A percentile compares a stretch with the other conserved stretches of the same genome.
These are phyloP conservation scores for Sebastes kiyomatsui DNA, from an alignment of 2,797 vertebrate species.

Conservation along the genomic window DNA sequence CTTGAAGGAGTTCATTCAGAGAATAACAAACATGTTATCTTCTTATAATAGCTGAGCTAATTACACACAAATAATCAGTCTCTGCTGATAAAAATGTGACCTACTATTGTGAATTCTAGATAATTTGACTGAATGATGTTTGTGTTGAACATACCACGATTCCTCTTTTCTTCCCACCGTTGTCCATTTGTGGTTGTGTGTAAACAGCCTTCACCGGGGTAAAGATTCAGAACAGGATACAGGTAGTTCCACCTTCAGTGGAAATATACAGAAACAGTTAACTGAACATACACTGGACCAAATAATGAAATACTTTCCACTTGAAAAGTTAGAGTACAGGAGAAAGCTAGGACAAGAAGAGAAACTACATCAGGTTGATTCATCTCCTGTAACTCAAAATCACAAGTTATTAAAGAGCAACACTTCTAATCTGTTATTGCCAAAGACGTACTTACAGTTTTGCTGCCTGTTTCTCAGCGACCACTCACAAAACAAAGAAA, in stretches of 20 bases:
- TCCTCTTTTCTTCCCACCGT: constrained; percentile 56
- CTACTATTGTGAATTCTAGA: neutral
- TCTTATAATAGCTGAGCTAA: neutral
- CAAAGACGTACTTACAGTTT: constrained; percentile 41
- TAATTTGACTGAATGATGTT: neutral
- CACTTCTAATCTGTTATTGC: neutral
- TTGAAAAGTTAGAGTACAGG: neutral
- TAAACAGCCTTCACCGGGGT: neutral
- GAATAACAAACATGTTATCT: neutral
- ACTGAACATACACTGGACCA: neutral
- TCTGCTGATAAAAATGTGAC: neutral
- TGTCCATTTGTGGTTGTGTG: constrained; percentile 29
- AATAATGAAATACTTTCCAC: neutral
- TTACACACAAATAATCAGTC: neutral
- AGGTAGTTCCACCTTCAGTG: neutral
- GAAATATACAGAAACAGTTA: neutral
- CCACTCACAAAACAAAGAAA: neutral
- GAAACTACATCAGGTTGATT: neutral
- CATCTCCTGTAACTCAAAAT: neutral
- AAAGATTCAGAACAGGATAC: neutral
- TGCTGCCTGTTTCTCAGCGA: neutral
- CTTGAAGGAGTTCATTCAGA: neutral
- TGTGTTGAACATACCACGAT: constrained; percentile 72
- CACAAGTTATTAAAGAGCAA: neutral
- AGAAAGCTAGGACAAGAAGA: neutral